These are phyloP conservation scores for Phyllostomus discolor DNA, from an alignment of 2,113 vertebrate genomes.

Conservation along the genomic window DNA sequence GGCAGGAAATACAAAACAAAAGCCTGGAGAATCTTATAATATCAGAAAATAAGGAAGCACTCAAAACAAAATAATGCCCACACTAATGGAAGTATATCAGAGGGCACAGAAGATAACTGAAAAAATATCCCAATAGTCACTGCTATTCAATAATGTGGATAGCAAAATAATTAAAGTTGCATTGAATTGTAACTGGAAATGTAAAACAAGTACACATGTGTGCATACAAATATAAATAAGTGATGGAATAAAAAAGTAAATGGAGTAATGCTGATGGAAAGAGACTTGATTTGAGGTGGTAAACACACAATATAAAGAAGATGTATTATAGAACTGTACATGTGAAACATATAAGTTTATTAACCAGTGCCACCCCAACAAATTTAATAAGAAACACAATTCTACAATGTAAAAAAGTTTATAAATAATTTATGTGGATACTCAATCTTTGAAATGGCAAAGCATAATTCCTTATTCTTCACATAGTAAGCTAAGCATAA, in stretches of 20 bases:
- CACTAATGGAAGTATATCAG: not conserved
- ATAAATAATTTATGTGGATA: not conserved
- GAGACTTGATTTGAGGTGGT: no score
- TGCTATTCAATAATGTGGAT: not conserved
- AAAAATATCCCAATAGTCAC: not conserved
- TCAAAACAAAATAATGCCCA: not conserved
- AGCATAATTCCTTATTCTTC: not conserved
- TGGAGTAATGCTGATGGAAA: no score
- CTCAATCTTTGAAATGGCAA: not conserved
- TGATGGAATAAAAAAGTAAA: not conserved
- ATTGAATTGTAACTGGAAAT: not conserved
- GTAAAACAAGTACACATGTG: not conserved
- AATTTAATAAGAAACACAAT: no score
- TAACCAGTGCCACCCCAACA: no score
- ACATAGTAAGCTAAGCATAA: not conserved
- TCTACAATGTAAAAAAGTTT: not conserved
- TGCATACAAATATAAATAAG: not conserved
- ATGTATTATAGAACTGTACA: no score
- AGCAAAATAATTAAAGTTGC: not conserved
- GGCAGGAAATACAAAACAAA: rapidly evolving
- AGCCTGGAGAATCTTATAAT: not conserved
- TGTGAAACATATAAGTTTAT: no score
- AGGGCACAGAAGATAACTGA: not conserved
- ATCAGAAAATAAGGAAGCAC: not conserved
- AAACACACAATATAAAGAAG: no score